A percentile compares a stretch with the other conserved stretches of the same genome.
These are phyloP conservation scores for Elaphurus davidianus DNA, from an alignment of 2,113 vertebrate genomes.

Conservation along the genomic window DNA sequence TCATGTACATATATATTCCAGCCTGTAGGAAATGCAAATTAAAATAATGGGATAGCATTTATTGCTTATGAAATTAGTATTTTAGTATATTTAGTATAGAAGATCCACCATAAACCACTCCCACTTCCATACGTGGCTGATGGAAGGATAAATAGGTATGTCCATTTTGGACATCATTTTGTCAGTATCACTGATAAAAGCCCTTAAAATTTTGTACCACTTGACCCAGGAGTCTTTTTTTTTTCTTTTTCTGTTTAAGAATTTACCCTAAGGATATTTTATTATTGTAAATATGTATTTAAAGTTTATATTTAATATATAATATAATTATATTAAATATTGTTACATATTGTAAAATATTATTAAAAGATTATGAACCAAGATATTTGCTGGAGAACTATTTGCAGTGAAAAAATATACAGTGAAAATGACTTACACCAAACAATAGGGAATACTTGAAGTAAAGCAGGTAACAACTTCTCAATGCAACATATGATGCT, in stretches of 20 bases:
- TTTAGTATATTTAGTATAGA: not conserved
- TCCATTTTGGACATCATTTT: slow-evolving; percentile 11
- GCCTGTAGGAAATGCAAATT: slow-evolving; percentile 5
- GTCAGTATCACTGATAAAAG: not conserved
- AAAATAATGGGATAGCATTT: not conserved
- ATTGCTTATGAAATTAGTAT: not conserved
- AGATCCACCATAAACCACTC: not conserved
- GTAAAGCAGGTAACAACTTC: not conserved
- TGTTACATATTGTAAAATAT: not conserved
- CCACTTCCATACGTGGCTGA: not conserved
- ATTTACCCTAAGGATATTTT: not conserved
- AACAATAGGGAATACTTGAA: not conserved
- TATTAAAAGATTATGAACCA: not conserved
- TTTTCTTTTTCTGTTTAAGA: not conserved
- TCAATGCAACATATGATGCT: not conserved
- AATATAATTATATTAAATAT: not conserved
- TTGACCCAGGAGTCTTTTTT: not conserved
- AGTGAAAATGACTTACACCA: not conserved
- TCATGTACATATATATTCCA: not conserved
- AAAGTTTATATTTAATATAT: not conserved
- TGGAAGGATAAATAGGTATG: not conserved
- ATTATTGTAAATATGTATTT: not conserved
- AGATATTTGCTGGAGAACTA: not conserved
- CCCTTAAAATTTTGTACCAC: not conserved
- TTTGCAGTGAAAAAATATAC: not conserved